Evolutionary conservation across 2,888 invertebrate species (phyloP).

Genomic region (Kuschelorhynchus macadamiae): DNA sequence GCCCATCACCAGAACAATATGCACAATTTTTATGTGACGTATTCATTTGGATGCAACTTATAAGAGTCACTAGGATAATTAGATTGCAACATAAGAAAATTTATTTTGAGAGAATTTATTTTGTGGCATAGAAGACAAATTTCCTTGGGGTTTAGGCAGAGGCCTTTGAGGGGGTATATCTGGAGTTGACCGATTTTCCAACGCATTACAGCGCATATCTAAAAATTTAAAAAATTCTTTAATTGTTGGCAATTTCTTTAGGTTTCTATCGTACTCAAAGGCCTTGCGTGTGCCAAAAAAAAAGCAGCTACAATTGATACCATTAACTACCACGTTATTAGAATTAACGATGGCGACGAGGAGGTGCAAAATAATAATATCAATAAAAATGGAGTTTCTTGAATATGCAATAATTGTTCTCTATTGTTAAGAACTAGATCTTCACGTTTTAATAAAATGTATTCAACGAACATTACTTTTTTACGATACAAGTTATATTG

Average conservation of each 20-base stretch:
- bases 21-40: no score
- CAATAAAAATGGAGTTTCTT: slow-evolving; percentile 21
- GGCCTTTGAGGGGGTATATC: background rate
- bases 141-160: no score
- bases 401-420: no score
- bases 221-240: slow-evolving; percentile 31
- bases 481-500: no score
- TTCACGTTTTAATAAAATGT: no score
- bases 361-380: slow-evolving; percentile 25
- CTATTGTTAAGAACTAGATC: no score
- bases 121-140: no score
- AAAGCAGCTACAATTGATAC: background rate
- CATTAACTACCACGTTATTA: slow-evolving; percentile 32
- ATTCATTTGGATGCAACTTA: background rate
- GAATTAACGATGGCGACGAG: slow-evolving; percentile 19
- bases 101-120: no score
- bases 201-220: slow-evolving; percentile 18
- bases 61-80: background rate
- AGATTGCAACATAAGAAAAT: background rate
- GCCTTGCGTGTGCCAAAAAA: slow-evolving; percentile 15
- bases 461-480: no score
- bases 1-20: no score
- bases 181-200: slow-evolving; percentile 19
- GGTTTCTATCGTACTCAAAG: slow-evolving; percentile 10
- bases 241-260: slow-evolving; percentile 16